A percentile compares a stretch with the other conserved stretches of the same genome.
phyloP scores from a whole-genome alignment of 2,888 invertebrate species.

The Auanema sp. region DNA sequence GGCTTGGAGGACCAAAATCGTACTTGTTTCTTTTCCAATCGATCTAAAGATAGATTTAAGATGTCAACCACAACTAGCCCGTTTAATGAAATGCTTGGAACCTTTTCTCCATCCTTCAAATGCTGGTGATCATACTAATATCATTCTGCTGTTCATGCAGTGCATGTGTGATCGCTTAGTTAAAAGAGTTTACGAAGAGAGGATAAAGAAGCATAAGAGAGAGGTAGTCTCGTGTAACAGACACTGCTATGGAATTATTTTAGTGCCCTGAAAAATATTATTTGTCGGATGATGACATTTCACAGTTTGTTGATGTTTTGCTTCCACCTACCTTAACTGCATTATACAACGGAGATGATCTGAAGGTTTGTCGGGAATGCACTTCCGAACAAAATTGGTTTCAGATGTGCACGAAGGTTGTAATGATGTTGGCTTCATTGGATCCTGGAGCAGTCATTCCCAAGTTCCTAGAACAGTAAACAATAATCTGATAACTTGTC shows the following conservation, averaged over 20 bases:
- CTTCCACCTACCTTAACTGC: constrained; percentile 14
- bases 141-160: constrained; percentile 24
- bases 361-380: constrained; percentile 4
- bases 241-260: neutral
- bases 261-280: constrained; percentile 26
- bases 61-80: constrained; percentile 28
- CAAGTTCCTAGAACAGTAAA: constrained; percentile 39
- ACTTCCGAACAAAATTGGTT: neutral
- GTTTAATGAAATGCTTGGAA: constrained; percentile 34
- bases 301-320: constrained; percentile 15
- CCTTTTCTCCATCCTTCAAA: constrained; percentile 36
- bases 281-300: constrained; percentile 31
- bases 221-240: constrained; percentile 1
- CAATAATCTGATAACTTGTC: neutral
- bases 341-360: constrained; percentile 15
- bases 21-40: neutral
- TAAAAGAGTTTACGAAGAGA: constrained; percentile 23
- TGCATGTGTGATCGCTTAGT: constrained; percentile 10
- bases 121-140: constrained; percentile 24
- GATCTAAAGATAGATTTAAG: constrained; percentile 16
- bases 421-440: constrained; percentile 25
- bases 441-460: constrained; percentile 34
- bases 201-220: constrained; percentile 22
- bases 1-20: constrained; percentile 19
- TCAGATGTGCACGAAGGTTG: constrained; percentile 16